Base-by-base conservation (phyloP, 2,888 invertebrate genomes). In the Flexamia atlantica region DNA sequence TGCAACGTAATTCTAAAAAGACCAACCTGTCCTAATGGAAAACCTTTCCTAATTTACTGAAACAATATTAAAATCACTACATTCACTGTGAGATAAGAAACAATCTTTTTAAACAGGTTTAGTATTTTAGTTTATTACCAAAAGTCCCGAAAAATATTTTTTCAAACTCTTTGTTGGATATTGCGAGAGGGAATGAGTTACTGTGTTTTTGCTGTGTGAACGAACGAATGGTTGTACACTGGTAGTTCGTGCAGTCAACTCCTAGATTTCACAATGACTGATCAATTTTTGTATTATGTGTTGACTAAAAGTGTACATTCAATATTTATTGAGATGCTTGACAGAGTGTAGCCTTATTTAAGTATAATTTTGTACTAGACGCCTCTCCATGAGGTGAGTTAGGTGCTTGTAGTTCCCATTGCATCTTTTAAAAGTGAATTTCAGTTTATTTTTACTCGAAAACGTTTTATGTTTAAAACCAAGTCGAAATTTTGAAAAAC, bases 231-330 rank as follows among this genome's bases (percentile, higher is more conserved):
- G 70, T 70, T 70, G 36, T 40, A 68, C 25, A 40, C 70, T 20
- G 70, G 20, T 70, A 70, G 70, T 9, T 40, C 70, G 40, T 40
- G 28, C 70, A 36, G 70, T 40, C 70, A 20, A 23, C 4, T 70
- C 70, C 70, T 70, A 40, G 36, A 20, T 57, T 40, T 40, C 40
- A 36, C 20, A 20, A 36, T 36, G 70, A 70, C 70, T 70, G 70
- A 70, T 36, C 70, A n/a, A 30, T 36, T 70, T 70, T 70, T 36
- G 14, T 64, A 53, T 53, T 53, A 64, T 64, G 28, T 64, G 64
- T 64, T 64, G 64, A 64, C 64, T 64, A 64, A 53, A 64, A 25
- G 64, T 64, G 64, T 64, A 64, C 53, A 53, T 53, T 53, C 53
- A 23, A 53, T 53, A 53, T 53, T 64, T 20, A 64, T 64, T 64